These are phyloP conservation scores for Muschampia plurimacula DNA, from an alignment of 2,888 invertebrate species.

Conservation along the genomic window DNA sequence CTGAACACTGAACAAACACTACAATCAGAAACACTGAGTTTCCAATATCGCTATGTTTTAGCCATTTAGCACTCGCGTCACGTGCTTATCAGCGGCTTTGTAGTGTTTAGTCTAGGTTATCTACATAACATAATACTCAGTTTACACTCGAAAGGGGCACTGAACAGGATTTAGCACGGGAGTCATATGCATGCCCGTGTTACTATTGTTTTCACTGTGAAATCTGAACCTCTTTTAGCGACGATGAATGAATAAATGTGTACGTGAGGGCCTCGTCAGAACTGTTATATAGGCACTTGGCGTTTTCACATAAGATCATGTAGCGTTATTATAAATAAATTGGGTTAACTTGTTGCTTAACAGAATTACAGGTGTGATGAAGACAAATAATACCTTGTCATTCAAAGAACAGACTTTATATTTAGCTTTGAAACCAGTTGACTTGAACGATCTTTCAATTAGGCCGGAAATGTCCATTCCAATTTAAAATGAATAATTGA, in stretches of 20 bases:
- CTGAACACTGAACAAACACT: conserved; percentile 70
- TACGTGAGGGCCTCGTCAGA: conserved; percentile 4
- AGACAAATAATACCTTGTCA: neutral
- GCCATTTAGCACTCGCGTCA: conserved; percentile 54
- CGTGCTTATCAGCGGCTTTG: conserved; percentile 72
- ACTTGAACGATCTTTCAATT: conserved; percentile 21
- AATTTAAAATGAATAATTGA: conserved; percentile 23
- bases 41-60: conserved; percentile 57
- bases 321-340: conserved; percentile 9
- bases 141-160: conserved; percentile 31
- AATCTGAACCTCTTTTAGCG: conserved; percentile 22
- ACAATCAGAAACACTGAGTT: conserved; percentile 63
- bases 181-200: conserved; percentile 21
- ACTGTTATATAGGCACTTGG: conserved; percentile 7
- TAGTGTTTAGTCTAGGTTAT: conserved; percentile 50
- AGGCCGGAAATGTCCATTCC: conserved; percentile 16
- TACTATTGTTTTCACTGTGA: conserved; percentile 34
- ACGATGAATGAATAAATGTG: conserved; percentile 25
- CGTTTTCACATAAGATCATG: conserved; percentile 1
- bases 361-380: neutral
- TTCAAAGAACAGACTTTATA: conserved; percentile 9
- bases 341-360: conserved; percentile 7
- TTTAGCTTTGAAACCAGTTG: conserved; percentile 1
- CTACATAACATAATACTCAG: conserved; percentile 33
- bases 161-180: conserved; percentile 30